Evolutionary conservation across 2,888 invertebrate species (phyloP), one percentile per base, ranked within the genome.

Genomic region (Pterostichus niger): DNA sequence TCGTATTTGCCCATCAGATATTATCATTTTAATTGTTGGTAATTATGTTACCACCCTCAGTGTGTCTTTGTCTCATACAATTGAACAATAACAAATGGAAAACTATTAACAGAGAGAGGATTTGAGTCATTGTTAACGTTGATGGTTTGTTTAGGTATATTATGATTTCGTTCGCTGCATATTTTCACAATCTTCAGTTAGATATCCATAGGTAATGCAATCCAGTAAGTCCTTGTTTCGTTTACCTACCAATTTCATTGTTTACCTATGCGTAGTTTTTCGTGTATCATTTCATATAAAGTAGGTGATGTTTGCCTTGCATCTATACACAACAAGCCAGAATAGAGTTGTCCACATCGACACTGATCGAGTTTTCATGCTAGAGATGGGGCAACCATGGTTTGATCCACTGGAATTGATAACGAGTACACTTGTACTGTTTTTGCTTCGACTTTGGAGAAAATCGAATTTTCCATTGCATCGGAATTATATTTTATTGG

Each of bases 351-450:
- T 10, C 35, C 68, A 79, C 13, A 44, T 64, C 49, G 68, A 46
- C 31, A 46, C n/a, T 79, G 64, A 68, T 79, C 44, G 49, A 46
- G 24, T 49, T 13, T 15, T 7, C 6, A 46, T 24, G 13, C 13
- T 7, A 24, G 11, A 13, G n/a, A 31, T 52, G 11, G 24, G n/a
- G 52, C 6, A 40, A n/a, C 1, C 9, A 33, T 24, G 17, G 13
- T 17, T 68, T 84, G 84, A 61, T 49, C 80, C 31, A 64, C 83
- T 84, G 80, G 49, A 84, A 54, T 56, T 83, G 83, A 84, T 84
- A 84, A 84, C 84, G 83, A 84, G 83, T 68, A 84, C 80, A 83
- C 76, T 76, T 79, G 84, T 83, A 83, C 77, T 83, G 80, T 80
- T 83, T 80, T 83, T 84, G 56, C 82, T 83, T 84, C 76, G 80